Conservation (phyloP, 2,888 invertebrate species). For the Apamea anceps region DNA sequence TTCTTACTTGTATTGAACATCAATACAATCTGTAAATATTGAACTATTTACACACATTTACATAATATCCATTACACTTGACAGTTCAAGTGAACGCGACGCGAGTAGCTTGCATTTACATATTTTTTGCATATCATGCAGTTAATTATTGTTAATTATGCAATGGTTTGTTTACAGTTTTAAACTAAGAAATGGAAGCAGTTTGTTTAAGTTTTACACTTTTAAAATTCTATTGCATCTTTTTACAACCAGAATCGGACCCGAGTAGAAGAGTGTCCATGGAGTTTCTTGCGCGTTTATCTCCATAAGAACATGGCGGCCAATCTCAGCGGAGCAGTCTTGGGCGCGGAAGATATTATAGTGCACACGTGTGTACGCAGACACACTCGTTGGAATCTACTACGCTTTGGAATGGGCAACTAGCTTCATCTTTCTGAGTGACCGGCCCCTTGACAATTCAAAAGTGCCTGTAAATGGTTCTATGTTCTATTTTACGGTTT, state of each 20-base stretch:
- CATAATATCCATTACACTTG: background rate
- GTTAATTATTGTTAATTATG: background rate
- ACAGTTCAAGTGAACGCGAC: background rate
- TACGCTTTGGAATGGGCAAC: background rate
- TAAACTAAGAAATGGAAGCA: background rate
- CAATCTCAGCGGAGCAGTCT: no score
- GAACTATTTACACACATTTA: background rate
- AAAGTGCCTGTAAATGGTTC: background rate
- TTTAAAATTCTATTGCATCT: background rate
- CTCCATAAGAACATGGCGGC: background rate
- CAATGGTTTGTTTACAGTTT: background rate
- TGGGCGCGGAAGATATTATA: no score
- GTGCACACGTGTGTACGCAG: no score
- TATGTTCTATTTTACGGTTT: no score
- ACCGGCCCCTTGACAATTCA: background rate
- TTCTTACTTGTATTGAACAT: background rate
- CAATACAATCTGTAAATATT: constrained; percentile 2
- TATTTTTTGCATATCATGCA: constrained; percentile 26
- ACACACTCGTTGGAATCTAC: background rate
- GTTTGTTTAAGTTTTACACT: background rate
- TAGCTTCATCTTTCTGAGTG: background rate
- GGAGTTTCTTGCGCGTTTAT: background rate
- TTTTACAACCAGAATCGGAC: background rate
- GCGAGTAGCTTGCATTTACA: background rate
- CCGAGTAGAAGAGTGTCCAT: background rate